phyloP scores from a whole-genome alignment of 2,888 invertebrate genomes.

The Pinctada fucata region DNA sequence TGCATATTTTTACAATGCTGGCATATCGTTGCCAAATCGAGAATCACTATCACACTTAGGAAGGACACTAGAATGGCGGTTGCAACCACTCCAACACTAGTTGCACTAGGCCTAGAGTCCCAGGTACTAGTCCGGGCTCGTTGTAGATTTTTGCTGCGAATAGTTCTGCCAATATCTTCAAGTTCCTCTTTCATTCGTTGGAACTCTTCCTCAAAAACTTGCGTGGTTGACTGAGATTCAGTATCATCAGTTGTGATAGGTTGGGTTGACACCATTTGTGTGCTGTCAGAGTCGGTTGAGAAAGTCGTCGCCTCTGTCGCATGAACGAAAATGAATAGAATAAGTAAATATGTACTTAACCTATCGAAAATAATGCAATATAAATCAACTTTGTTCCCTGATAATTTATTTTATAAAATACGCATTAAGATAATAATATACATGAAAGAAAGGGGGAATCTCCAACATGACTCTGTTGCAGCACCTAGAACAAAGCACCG shows the following conservation, averaged over 20 bases:
- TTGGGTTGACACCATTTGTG: too few species aligned
- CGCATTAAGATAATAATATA: too few species aligned
- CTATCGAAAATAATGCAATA: too few species aligned
- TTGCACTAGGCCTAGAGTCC: constrained; percentile 26
- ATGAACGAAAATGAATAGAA: neutral
- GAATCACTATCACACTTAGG: constrained; percentile 12
- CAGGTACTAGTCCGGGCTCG: constrained; percentile 12
- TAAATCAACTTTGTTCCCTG: too few species aligned
- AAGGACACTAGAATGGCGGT: constrained; percentile 17
- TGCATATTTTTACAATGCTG: constrained; percentile 22
- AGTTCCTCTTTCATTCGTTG: constrained; percentile 16
- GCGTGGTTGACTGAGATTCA: neutral
- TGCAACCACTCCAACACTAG: constrained; percentile 30
- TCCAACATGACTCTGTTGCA: too few species aligned
- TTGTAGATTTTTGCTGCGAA: constrained; percentile 6
- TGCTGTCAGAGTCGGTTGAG: too few species aligned
- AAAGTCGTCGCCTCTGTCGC: neutral
- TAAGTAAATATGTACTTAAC: too few species aligned
- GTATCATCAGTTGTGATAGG: neutral
- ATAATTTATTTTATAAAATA: too few species aligned
- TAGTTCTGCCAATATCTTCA: constrained; percentile 8
- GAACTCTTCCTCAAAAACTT: constrained; percentile 8
- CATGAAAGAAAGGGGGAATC: too few species aligned
- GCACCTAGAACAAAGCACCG: too few species aligned
- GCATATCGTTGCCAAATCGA: constrained; percentile 19